Evolutionary conservation across 2,797 vertebrate genomes (phyloP).

Genomic region (Cirrhinus molitorella): DNA sequence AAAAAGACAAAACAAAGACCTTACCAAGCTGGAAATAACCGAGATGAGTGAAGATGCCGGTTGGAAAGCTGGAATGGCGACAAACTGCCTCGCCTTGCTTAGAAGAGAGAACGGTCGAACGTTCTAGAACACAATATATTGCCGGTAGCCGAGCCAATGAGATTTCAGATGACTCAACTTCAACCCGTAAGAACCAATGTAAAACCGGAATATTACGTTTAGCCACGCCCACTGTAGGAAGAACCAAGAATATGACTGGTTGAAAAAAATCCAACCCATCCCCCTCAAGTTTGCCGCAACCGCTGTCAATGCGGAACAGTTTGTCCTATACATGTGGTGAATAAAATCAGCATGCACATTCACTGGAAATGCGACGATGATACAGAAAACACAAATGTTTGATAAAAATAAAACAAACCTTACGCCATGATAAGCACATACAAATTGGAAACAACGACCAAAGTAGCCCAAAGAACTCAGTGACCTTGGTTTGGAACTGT

Average conservation of each 20-base stretch:
- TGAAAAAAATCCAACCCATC: neutral
- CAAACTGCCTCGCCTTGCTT: conserved; percentile 63
- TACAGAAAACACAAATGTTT: neutral
- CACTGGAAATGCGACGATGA: neutral
- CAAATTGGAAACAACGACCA: neutral
- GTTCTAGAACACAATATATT: conserved; percentile 64
- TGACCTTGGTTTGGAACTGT: neutral
- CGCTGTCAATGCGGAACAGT: conserved; percentile 37
- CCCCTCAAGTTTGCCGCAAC: conserved; percentile 40
- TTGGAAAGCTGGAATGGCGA: conserved; percentile 35
- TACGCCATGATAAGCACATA: neutral
- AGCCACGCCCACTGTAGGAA: neutral
- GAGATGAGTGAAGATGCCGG: conserved; percentile 40
- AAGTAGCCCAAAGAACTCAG: neutral
- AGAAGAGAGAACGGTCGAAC: conserved; percentile 57
- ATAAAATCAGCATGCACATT: neutral
- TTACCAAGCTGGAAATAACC: conserved; percentile 60
- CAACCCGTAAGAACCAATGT: conserved; percentile 65
- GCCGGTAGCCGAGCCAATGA: conserved; percentile 75
- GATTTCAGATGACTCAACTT: neutral
- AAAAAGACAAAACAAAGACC: neutral
- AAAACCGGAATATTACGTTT: neutral
- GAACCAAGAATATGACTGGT: conserved; percentile 12
- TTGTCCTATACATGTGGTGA: neutral
- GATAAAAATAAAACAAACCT: too few relatives aligned